These are phyloP conservation scores for Oreochromis tanganicae DNA, from an alignment of 2,113 vertebrate genomes.

Conservation along the genomic window DNA sequence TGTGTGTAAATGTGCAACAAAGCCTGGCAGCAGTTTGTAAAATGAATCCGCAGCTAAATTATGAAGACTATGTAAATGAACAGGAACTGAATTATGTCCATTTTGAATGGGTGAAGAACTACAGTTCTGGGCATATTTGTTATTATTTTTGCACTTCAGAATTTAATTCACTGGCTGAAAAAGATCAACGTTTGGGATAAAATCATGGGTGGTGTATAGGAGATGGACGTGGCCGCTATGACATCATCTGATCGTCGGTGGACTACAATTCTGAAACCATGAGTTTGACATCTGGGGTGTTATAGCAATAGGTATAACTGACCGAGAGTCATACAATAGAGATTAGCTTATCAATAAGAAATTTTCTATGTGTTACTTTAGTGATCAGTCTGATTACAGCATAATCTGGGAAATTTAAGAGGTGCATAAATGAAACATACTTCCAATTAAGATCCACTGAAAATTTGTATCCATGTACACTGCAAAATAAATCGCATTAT, in stretches of 20 bases:
- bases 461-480: not conserved
- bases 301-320: not conserved
- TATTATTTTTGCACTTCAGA: not conserved
- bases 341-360: not conserved
- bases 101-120: not conserved
- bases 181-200: not conserved
- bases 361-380: not conserved
- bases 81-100: not conserved
- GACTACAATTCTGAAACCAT: not conserved
- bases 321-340: not conserved
- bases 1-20: not conserved
- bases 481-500: not conserved
- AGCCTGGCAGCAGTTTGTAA: not conserved
- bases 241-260: not conserved
- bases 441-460: not conserved
- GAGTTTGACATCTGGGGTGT: not conserved
- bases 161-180: not conserved
- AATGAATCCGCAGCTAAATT: not conserved
- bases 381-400: not conserved
- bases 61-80: not conserved
- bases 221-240: not conserved
- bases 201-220: not conserved
- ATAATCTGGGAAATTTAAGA: not conserved
- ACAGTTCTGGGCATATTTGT: fast-evolving
- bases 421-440: not conserved